Percentiles rank a stretch among this genome's conserved stretches.
These are phyloP conservation scores for Cerastis leucographa DNA, from an alignment of 2,888 invertebrate species.

Conservation along the genomic window DNA sequence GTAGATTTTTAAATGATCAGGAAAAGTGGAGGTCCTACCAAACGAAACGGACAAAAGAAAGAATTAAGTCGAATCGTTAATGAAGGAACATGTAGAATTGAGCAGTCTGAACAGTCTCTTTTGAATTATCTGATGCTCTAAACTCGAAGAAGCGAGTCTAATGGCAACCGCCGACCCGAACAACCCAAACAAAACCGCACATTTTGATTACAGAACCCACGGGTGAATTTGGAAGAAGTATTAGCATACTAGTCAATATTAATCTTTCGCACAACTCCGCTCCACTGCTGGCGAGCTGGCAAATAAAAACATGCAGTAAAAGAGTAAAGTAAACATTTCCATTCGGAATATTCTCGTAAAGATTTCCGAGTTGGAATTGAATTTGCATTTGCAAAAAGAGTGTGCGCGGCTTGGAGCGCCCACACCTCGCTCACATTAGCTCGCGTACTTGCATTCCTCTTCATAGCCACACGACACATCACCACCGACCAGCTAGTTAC, in stretches of 20 bases:
- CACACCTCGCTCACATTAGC: constrained; percentile 76
- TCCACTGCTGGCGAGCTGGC: constrained; percentile 56
- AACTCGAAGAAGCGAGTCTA: constrained; percentile 62
- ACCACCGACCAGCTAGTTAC: constrained; percentile 52
- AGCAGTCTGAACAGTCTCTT: constrained; percentile 65
- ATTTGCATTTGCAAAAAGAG: constrained; percentile 78
- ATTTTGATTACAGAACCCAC: constrained; percentile 63
- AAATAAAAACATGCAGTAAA: constrained; percentile 73
- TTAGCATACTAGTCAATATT: constrained; percentile 74
- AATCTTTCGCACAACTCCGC: constrained; percentile 70
- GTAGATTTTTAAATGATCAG: constrained; percentile 71
- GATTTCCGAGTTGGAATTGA: constrained; percentile 79
- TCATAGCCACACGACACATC: constrained; percentile 74
- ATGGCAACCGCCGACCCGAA: constrained; percentile 70
- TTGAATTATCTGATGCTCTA: constrained; percentile 76
- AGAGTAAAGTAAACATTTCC: constrained; percentile 78
- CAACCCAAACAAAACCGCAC: constrained; percentile 72
- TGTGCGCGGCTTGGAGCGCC: constrained; percentile 72
- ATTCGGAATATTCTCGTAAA: constrained; percentile 78
- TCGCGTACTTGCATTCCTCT: constrained; percentile 75
- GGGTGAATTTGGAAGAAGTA: constrained; percentile 61
- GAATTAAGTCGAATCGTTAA: constrained; percentile 72
- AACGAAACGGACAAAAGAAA: constrained; percentile 70
- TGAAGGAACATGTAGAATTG: constrained; percentile 76
- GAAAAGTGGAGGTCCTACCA: constrained; percentile 70